Evolutionary conservation across 2,797 vertebrate genomes (phyloP).

Genomic region (Rhodeus uyekii): DNA sequence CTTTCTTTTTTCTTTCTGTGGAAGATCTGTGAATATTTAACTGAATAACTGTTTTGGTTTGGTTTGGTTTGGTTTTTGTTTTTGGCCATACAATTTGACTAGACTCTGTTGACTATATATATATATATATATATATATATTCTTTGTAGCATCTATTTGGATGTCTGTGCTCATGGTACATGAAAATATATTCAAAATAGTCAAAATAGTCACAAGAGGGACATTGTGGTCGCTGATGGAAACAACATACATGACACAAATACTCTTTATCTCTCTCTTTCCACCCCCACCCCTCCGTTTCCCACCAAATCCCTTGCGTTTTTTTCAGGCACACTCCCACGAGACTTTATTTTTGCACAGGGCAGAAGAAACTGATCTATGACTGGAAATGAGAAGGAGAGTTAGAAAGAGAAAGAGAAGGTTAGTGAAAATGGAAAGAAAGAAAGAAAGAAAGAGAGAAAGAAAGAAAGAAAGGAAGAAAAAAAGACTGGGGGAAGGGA

Average conservation of each 20-base stretch:
- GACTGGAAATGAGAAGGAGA: not conserved
- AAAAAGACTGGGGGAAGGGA: not conserved
- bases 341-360: slow-evolving; percentile 44
- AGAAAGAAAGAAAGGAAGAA: not conserved
- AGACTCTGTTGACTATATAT: no score
- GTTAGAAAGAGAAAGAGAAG: not conserved
- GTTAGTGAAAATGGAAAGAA: not conserved
- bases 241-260: not conserved
- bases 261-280: not conserved
- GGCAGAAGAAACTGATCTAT: slow-evolving; percentile 38
- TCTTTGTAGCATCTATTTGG: slow-evolving; percentile 1
- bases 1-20: not conserved
- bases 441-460: not conserved
- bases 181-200: slow-evolving; percentile 15
- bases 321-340: slow-evolving; percentile 37
- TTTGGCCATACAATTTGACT: no score
- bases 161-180: not conserved
- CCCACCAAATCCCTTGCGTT: slow-evolving; percentile 14
- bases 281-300: not conserved
- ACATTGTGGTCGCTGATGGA: slow-evolving; percentile 7
- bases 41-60: not conserved
- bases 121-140: no score
- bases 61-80: not conserved
- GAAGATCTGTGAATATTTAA: no score
- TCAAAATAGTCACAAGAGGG: slow-evolving; percentile 18